A percentile compares a stretch with the other conserved stretches of the same genome.
Evolutionary conservation across 1,140 invertebrate genomes (phyloP).

Genomic region (Lepidostoma basale): DNA sequence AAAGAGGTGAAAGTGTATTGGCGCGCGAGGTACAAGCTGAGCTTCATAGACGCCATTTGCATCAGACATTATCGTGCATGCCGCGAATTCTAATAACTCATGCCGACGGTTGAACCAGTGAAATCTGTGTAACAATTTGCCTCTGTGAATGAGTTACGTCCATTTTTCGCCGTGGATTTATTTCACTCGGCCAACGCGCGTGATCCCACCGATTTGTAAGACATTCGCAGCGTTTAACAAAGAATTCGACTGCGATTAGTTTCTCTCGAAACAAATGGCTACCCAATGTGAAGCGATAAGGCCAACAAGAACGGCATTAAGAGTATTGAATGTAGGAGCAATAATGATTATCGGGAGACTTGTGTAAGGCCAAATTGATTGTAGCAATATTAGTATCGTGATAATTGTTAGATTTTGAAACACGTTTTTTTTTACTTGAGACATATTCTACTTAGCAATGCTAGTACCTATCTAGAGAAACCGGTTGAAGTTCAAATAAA

Average conservation of each 20-base stretch:
- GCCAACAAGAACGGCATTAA: neutral
- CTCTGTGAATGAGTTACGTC: slow-evolving; percentile 1
- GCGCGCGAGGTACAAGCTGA: too few species aligned
- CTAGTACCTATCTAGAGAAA: too few species aligned
- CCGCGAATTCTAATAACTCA: slow-evolving; percentile 3
- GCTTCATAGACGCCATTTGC: slow-evolving; percentile 1
- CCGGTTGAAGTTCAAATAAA: too few species aligned
- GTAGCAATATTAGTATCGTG: too few species aligned
- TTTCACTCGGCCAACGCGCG: neutral
- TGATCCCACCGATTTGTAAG: slow-evolving; percentile 9
- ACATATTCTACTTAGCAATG: too few species aligned
- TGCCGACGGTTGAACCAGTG: slow-evolving; percentile 6
- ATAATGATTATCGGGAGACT: too few species aligned
- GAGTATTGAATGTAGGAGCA: too few species aligned
- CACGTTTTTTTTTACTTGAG: too few species aligned
- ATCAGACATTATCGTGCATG: slow-evolving; percentile 13
- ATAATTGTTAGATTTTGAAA: too few species aligned
- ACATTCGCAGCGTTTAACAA: neutral
- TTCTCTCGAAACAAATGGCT: neutral
- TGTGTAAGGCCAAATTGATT: too few species aligned
- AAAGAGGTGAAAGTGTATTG: too few species aligned
- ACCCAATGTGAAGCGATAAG: neutral
- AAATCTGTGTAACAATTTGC: slow-evolving; percentile 23
- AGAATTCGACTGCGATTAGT: neutral
- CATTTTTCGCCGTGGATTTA: slow-evolving; percentile 4